Base-by-base conservation (phyloP, 2,888 invertebrate species). In the Tricholauxania praeusta region DNA sequence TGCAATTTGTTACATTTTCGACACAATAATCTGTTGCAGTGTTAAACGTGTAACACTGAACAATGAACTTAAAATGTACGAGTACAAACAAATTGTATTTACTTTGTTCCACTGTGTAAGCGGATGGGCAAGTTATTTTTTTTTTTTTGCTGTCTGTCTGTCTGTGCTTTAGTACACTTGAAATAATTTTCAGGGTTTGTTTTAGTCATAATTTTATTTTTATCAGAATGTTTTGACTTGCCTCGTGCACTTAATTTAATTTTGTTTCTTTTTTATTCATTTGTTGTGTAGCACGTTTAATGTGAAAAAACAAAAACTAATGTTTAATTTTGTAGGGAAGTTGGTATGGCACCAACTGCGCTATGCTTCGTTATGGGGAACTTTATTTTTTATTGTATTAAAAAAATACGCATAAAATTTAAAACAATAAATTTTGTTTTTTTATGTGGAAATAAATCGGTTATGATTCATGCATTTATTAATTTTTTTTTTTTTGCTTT, bases 121-220 rank as follows among this genome's bases (percentile, higher is more conserved):
- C 55, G 55, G 22, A 55, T 39, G 55, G 17, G 19, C 17, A 39
- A 10, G 3, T 55, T n/a, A n/a, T 55, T 55, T 55, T 55, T 19
- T 57, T 17, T 57, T 57, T 19, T 3, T 28, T 28, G 5, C 48
- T 67, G 67, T 55, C 55, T 12, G 14, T 55, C 52, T 53, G 39
- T 53, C 55, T 67, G 32, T 55, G 22, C 19, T 15, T 19, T 14
- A 39, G 15, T 62, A 39, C 5, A 39, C 17, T 62, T 55, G 14
- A 55, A 57, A 48, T 7, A 57, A 67, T 67, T 57, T 48, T 67
- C 39, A 15, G n/a, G 15, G 47, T 55, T 67, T 53, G 47, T 55
- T 67, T 53, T 57, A 67, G 57, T 67, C 67, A 67, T 55, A 47
- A 22, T 53, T 57, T 57, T 67, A 67, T 67, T 67, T 67, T 57